phyloP scores from a whole-genome alignment of 2,113 vertebrate species.

The Brienomyrus brachyistius region DNA sequence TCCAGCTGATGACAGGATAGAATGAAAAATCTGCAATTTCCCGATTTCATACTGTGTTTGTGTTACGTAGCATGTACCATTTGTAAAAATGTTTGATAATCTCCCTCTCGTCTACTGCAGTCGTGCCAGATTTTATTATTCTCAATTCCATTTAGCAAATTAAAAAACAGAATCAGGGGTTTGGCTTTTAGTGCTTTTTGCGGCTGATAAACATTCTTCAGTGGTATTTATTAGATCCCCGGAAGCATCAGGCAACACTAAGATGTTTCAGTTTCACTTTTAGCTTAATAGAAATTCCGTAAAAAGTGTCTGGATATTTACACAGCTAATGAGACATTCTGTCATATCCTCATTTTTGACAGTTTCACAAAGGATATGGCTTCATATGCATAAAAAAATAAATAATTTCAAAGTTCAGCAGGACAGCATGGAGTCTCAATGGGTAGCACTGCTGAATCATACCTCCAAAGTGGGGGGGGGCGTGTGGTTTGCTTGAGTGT shows the following conservation, averaged over 20 bases:
- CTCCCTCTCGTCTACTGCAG: neutral
- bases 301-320: neutral
- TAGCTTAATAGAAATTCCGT: neutral
- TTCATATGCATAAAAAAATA: neutral
- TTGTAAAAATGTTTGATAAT: neutral
- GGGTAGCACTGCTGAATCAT: neutral
- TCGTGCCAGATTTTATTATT: neutral
- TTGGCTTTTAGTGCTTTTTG: neutral
- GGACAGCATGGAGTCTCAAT: neutral
- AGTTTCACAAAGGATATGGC: neutral
- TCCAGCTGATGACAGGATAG: neutral
- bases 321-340: neutral
- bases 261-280: neutral
- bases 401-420: neutral
- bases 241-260: neutral
- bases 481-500: neutral
- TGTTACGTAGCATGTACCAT: neutral
- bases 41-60: neutral
- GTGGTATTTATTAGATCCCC: neutral
- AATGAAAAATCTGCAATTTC: neutral
- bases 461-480: neutral
- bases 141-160: neutral
- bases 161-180: neutral
- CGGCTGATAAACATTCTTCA: neutral
- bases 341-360: neutral